phyloP scores from a whole-genome alignment of 2,888 invertebrate genomes.

The Melieria crassipennis region DNA sequence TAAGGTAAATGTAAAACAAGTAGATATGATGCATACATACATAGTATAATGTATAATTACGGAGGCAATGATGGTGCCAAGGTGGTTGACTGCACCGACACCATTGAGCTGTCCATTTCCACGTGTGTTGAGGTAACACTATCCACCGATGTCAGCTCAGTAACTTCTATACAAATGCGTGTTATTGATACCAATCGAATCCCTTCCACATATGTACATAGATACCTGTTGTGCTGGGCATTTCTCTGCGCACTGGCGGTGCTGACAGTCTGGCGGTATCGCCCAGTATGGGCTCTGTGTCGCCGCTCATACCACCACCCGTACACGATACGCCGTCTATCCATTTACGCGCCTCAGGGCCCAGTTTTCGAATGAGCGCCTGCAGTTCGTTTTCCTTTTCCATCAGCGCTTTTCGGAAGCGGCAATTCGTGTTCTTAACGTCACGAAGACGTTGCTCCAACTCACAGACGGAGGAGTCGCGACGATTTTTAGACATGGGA shows the following conservation, averaged over 20 bases:
- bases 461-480: constrained; percentile 85
- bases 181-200: neutral
- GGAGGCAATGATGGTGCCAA: constrained; percentile 59
- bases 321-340: constrained; percentile 63
- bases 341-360: constrained; percentile 66
- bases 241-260: constrained; percentile 62
- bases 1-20: neutral
- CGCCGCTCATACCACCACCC: constrained; percentile 49
- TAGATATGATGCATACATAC: neutral
- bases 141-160: constrained; percentile 78
- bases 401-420: constrained; percentile 83
- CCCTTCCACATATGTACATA: neutral
- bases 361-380: constrained; percentile 65
- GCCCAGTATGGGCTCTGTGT: constrained; percentile 60
- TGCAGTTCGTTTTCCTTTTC: constrained; percentile 86
- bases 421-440: constrained; percentile 84
- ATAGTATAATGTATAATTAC: constrained; percentile 45
- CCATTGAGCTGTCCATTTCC: constrained; percentile 67
- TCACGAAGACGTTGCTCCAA: constrained; percentile 85
- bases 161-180: constrained; percentile 69
- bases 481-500: constrained; percentile 81
- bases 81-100: constrained; percentile 60
- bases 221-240: constrained; percentile 65
- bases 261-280: constrained; percentile 61
- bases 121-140: constrained; percentile 76